Conservation (phyloP, 2,797 vertebrate genomes). For the Pterois miles region DNA sequence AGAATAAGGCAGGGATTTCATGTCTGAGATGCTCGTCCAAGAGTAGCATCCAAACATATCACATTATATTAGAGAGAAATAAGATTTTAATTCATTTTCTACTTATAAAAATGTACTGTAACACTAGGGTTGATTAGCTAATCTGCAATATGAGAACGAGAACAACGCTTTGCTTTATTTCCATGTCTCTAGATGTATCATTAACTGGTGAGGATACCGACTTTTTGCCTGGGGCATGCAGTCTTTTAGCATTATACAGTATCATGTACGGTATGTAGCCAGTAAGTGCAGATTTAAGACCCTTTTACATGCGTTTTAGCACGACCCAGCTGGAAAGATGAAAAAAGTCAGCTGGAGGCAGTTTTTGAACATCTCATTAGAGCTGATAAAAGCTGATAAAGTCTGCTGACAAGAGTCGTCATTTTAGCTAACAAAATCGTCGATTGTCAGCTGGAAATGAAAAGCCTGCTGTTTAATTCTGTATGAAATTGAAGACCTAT, state of each 20-base stretch:
- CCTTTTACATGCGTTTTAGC: background rate
- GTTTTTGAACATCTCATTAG: background rate
- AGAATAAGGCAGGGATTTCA: background rate
- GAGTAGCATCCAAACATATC: background rate
- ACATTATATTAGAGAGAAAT: background rate
- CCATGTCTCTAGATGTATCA: background rate
- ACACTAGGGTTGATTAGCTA: background rate
- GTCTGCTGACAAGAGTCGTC: background rate
- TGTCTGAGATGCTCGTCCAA: background rate
- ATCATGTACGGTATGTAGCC: background rate
- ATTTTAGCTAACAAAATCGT: background rate
- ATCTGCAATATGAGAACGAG: background rate
- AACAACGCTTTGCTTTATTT: background rate
- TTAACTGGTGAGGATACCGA: background rate
- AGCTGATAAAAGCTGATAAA: background rate
- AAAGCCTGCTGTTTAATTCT: background rate
- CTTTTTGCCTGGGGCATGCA: background rate
- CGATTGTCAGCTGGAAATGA: background rate
- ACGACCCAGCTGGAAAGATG: background rate
- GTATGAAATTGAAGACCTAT: background rate
- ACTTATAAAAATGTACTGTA: fast-evolving
- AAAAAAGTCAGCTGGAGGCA: background rate
- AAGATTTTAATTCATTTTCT: background rate
- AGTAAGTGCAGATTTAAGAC: background rate
- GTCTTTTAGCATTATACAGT: background rate